A percentile compares a stretch with the other conserved stretches of the same genome.
phyloP scores from a whole-genome alignment of 2,888 invertebrate genomes.

The Tachina lurida region DNA sequence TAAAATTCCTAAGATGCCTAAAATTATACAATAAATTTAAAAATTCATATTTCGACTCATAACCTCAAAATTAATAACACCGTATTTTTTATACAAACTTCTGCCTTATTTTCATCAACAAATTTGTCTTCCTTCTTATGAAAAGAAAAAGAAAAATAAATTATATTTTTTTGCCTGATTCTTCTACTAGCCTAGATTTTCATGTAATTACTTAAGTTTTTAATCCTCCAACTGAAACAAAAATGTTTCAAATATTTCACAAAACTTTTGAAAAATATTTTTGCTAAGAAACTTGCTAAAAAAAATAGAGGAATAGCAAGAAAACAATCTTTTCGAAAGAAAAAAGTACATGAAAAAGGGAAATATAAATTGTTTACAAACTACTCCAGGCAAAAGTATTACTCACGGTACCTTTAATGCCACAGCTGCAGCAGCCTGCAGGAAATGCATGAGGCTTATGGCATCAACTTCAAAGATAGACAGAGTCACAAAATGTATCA shows the following conservation, averaged over 20 bases:
- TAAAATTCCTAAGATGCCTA: neutral
- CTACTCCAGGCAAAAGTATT: slow-evolving; percentile 66
- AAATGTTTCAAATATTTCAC: slow-evolving; percentile 27
- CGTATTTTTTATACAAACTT: slow-evolving; percentile 28
- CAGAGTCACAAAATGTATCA: slow-evolving; percentile 41
- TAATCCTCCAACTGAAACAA: slow-evolving; percentile 43
- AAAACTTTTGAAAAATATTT: slow-evolving; percentile 29
- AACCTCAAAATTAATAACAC: slow-evolving; percentile 51
- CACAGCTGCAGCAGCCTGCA: slow-evolving; percentile 3
- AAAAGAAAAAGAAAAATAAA: slow-evolving; percentile 25
- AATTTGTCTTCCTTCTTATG: slow-evolving; percentile 24
- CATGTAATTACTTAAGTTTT: slow-evolving; percentile 69
- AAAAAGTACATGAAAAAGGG: slow-evolving; percentile 24
- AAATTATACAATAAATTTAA: slow-evolving; percentile 41
- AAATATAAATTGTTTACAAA: slow-evolving; percentile 67
- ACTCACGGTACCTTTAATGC: slow-evolving; percentile 42
- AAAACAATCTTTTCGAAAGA: slow-evolving; percentile 27
- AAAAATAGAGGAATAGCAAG: neutral
- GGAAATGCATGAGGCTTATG: slow-evolving; percentile 16
- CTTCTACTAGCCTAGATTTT: slow-evolving; percentile 45
- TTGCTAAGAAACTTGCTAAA: slow-evolving; percentile 19
- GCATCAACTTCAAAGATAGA: slow-evolving; percentile 9
- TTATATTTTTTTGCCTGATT: slow-evolving; percentile 15
- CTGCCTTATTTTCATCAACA: slow-evolving; percentile 12
- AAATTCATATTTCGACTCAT: slow-evolving; percentile 36